Evolutionary conservation across 1,140 invertebrate genomes (phyloP).

Genomic region (Cephus cinctus): DNA sequence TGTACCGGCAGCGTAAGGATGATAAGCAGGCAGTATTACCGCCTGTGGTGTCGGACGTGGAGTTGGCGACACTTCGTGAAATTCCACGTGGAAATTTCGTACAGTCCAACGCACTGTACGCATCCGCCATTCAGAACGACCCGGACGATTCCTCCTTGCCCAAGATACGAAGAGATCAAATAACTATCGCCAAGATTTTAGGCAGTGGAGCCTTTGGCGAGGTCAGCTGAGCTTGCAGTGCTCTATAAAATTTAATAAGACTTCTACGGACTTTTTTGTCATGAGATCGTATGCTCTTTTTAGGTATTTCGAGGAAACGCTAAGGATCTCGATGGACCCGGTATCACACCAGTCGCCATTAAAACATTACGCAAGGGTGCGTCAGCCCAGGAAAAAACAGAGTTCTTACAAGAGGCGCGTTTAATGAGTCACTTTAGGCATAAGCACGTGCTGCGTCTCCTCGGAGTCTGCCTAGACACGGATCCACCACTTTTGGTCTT

Average conservation of each 20-base stretch:
- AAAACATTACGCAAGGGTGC: slow-evolving; percentile 91
- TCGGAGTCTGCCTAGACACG: slow-evolving; percentile 92
- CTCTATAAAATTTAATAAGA: neutral
- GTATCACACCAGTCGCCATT: slow-evolving; percentile 46
- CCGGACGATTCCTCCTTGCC: slow-evolving; percentile 65
- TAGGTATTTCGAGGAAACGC: slow-evolving; percentile 83
- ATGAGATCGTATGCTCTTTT: slow-evolving; percentile 3
- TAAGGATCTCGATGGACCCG: slow-evolving; percentile 61
- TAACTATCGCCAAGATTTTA: slow-evolving; percentile 83
- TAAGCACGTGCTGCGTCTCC: slow-evolving; percentile 87
- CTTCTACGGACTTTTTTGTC: neutral
- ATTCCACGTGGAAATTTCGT: slow-evolving; percentile 73
- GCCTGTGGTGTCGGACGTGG: slow-evolving; percentile 69
- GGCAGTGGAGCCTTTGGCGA: slow-evolving; percentile 97
- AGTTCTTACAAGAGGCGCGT: slow-evolving; percentile 95
- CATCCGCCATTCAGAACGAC: slow-evolving; percentile 66
- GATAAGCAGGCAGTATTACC: slow-evolving; percentile 61
- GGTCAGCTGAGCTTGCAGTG: slow-evolving; percentile 44
- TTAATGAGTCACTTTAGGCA: slow-evolving; percentile 98
- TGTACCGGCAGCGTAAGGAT: slow-evolving; percentile 56
- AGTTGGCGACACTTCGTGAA: slow-evolving; percentile 85
- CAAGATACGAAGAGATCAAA: slow-evolving; percentile 77
- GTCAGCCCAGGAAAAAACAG: slow-evolving; percentile 84
- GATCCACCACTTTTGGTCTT: slow-evolving; percentile 92
- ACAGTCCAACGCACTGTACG: slow-evolving; percentile 82